Conservation (phyloP, 1,140 invertebrate species). For the Nomia melanderi region DNA sequence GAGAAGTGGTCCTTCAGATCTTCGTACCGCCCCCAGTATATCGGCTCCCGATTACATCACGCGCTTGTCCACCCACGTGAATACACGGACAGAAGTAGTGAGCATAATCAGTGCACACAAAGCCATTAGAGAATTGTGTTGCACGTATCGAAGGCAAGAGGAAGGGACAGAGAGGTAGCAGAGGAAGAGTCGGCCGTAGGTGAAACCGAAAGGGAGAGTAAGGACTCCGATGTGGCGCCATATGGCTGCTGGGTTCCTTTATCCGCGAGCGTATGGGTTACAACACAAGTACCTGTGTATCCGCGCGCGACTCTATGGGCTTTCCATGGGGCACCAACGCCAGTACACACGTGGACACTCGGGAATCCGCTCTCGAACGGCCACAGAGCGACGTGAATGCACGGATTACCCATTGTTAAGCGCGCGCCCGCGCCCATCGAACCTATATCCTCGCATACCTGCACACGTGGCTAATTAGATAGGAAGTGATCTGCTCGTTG, state of each 20-base stretch:
- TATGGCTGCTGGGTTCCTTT: conserved; percentile 66
- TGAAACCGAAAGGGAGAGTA: conserved; percentile 50
- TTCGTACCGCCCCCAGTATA: conserved; percentile 58
- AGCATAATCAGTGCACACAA: conserved; percentile 64
- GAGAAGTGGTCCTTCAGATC: conserved; percentile 50
- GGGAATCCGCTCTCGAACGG: conserved; percentile 65
- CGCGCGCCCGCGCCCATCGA: conserved; percentile 34
- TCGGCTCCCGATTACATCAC: conserved; percentile 60
- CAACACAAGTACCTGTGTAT: conserved; percentile 56
- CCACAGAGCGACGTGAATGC: conserved; percentile 61
- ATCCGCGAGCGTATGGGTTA: conserved; percentile 49
- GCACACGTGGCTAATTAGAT: conserved; percentile 60
- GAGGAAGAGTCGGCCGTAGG: conserved; percentile 34
- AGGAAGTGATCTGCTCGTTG: conserved; percentile 51
- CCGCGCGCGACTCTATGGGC: conserved; percentile 9
- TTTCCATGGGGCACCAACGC: conserved; percentile 37
- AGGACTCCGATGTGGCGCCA: conserved; percentile 60
- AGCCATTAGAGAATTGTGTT: conserved; percentile 68
- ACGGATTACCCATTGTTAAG: conserved; percentile 70
- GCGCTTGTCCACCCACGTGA: conserved; percentile 43
- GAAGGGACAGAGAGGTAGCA: background rate
- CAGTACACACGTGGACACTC: conserved; percentile 15
- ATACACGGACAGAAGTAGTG: conserved; percentile 10
- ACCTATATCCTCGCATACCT: conserved; percentile 43
- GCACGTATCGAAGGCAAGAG: conserved; percentile 13